These are phyloP conservation scores for Gymnopithys bicolor DNA, from an alignment of 2,797 vertebrate species.

Conservation along the genomic window DNA sequence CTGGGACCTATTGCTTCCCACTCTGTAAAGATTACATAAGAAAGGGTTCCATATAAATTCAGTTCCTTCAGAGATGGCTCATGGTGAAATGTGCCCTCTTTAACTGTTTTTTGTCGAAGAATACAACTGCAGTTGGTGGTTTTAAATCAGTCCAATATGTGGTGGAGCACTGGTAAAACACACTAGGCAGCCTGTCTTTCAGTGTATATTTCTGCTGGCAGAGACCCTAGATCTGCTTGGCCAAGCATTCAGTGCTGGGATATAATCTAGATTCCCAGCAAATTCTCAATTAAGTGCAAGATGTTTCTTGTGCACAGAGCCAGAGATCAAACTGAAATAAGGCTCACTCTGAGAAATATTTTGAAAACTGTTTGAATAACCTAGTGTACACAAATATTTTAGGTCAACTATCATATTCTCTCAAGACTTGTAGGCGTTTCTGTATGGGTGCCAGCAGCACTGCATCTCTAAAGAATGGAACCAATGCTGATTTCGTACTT, in stretches of 20 bases:
- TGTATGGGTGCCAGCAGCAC: constrained; percentile 35
- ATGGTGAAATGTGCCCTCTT: background rate
- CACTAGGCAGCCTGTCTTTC: constrained; percentile 24
- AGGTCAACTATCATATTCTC: constrained; percentile 59
- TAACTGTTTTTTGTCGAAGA: background rate
- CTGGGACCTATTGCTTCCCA: background rate
- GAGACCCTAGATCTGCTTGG: background rate
- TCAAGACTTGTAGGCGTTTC: constrained; percentile 61
- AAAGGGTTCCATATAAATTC: background rate
- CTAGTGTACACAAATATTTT: constrained; percentile 63
- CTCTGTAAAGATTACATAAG: background rate
- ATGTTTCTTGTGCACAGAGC: constrained; percentile 16
- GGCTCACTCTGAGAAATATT: constrained; percentile 43
- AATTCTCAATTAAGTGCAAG: constrained; percentile 62
- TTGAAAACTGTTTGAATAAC: constrained; percentile 64
- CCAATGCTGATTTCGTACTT: constrained; percentile 36
- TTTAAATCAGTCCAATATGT: constrained; percentile 41
- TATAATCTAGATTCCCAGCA: constrained; percentile 58
- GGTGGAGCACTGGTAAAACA: constrained; percentile 25
- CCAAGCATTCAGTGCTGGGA: background rate
- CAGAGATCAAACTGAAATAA: constrained; percentile 59
- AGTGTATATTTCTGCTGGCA: constrained; percentile 64
- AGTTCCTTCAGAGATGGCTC: background rate
- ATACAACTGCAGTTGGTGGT: background rate
- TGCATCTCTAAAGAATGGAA: constrained; percentile 60